A percentile compares a stretch with the other conserved stretches of the same genome.
phyloP scores from a whole-genome alignment of 1,140 invertebrate genomes.

The Drosophila saltans region DNA sequence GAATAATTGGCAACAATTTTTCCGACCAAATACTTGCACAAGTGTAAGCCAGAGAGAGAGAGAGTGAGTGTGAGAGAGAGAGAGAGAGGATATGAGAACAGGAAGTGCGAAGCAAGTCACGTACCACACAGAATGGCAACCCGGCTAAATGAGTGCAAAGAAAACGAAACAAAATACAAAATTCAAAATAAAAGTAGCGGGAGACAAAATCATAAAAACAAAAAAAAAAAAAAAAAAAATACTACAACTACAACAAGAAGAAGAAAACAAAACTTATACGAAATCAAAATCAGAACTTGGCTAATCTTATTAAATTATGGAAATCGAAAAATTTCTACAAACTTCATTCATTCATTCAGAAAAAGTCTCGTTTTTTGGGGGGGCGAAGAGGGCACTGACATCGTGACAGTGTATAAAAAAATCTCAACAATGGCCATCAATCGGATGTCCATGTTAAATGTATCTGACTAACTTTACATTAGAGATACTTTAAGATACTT shows the following conservation, averaged over 20 bases:
- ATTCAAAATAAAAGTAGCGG: neutral
- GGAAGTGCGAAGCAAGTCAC: constrained; percentile 60
- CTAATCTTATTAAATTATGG: too few relatives aligned
- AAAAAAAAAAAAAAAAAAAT: neutral
- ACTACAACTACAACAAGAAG: neutral
- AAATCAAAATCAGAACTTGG: neutral
- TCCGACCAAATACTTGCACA: constrained; percentile 28
- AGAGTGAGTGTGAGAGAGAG: neutral
- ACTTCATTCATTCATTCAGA: too few relatives aligned
- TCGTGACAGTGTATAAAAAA: too few relatives aligned
- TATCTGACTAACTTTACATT: too few relatives aligned
- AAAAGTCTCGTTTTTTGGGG: too few relatives aligned
- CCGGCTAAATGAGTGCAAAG: constrained; percentile 32
- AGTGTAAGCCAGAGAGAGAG: neutral
- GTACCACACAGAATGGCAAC: constrained; percentile 46
- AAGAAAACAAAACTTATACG: neutral
- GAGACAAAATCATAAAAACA: constrained; percentile 1
- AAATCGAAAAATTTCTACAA: too few relatives aligned
- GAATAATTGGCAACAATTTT: constrained; percentile 62
- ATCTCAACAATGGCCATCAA: too few relatives aligned
- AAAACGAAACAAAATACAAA: neutral
- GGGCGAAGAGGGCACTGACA: too few relatives aligned
- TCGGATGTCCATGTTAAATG: too few relatives aligned
- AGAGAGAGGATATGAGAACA: constrained; percentile 25
- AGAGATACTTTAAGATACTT: too few relatives aligned